These are phyloP conservation scores for Bucco capensis DNA, from an alignment of 2,113 vertebrate species.

Conservation along the genomic window DNA sequence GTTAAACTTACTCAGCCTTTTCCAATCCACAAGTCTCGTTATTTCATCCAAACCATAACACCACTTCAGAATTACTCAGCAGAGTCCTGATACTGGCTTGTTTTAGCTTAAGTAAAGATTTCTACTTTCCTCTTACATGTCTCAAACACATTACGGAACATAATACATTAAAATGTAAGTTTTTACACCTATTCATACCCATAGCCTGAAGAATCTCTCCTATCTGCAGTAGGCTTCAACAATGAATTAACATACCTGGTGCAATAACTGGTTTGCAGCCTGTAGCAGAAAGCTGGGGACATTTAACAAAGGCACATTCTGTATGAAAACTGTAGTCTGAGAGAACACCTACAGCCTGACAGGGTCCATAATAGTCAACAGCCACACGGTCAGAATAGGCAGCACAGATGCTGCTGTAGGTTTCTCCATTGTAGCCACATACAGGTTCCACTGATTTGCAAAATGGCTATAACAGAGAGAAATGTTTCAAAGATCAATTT, in stretches of 20 bases:
- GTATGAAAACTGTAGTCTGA: slow-evolving; percentile 72
- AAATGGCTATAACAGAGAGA: slow-evolving; percentile 52
- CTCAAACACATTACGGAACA: background rate
- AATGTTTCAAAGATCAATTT: fast-evolving
- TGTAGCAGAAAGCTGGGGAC: slow-evolving; percentile 71
- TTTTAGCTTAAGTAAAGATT: background rate
- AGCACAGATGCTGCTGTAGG: slow-evolving; percentile 85
- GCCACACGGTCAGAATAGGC: slow-evolving; percentile 89
- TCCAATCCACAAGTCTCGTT: too few species aligned
- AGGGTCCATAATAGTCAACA: slow-evolving; percentile 84
- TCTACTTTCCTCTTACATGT: background rate
- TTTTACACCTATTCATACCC: background rate
- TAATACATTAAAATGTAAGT: background rate
- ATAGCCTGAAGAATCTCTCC: background rate
- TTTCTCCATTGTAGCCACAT: slow-evolving; percentile 91
- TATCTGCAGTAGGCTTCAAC: background rate
- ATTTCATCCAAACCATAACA: too few species aligned
- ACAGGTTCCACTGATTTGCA: slow-evolving; percentile 79
- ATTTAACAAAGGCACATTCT: slow-evolving; percentile 82
- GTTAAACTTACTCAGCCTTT: too few species aligned
- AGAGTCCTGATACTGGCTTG: background rate
- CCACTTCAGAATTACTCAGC: background rate
- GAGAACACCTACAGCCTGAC: slow-evolving; percentile 84
- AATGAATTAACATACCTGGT: slow-evolving; percentile 75
- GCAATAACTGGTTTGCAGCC: slow-evolving; percentile 86